Evolutionary conservation across 2,888 invertebrate species (phyloP).

Genomic region (Synanthedon formicaeformis): DNA sequence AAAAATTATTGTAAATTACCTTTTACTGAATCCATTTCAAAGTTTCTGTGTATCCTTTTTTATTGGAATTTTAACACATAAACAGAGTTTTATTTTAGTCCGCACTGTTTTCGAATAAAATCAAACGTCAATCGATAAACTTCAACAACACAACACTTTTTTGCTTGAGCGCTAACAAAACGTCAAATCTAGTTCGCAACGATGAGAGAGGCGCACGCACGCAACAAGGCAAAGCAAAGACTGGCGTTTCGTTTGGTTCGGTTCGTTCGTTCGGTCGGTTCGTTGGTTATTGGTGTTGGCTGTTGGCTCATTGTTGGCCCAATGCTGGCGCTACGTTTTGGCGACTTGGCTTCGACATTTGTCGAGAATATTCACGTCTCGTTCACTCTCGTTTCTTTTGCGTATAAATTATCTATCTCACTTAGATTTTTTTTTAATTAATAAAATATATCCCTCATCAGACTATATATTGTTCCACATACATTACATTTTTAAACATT

Average conservation of each 20-base stretch:
- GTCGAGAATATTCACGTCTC: not conserved
- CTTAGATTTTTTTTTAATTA: not conserved
- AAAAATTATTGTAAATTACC: constrained; percentile 31
- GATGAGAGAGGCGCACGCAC: not conserved
- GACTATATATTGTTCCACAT: too few relatives aligned
- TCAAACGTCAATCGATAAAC: not conserved
- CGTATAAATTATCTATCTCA: not conserved
- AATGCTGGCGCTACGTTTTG: too few relatives aligned
- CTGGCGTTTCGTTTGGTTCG: not conserved
- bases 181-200: not conserved
- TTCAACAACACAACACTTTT: not conserved
- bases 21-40: constrained; percentile 49
- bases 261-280: not conserved
- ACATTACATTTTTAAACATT: too few relatives aligned
- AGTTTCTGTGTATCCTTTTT: constrained; percentile 15
- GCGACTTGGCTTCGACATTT: not conserved
- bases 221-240: not conserved
- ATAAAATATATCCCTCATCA: too few relatives aligned
- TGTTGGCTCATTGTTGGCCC: too few relatives aligned
- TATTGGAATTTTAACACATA: not conserved
- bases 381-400: not conserved
- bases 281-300: not conserved
- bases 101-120: not conserved
- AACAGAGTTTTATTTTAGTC: not conserved
- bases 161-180: not conserved